These are phyloP conservation scores for Drosophila lowei DNA, from an alignment of 1,140 invertebrate species.

Conservation along the genomic window DNA sequence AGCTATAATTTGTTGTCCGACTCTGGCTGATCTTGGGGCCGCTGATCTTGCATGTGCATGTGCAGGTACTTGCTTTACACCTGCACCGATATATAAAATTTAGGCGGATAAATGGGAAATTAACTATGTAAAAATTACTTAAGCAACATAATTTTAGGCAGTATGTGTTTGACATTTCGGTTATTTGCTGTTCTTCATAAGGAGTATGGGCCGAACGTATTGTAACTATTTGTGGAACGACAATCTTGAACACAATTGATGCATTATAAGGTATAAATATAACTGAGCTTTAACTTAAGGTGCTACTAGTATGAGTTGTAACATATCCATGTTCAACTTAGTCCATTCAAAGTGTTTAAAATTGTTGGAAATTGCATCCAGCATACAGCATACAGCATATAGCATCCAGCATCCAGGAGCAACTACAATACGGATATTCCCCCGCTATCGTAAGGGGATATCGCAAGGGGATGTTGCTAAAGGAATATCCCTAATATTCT, in stretches of 20 bases:
- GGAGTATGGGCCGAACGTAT: slow-evolving; percentile 26
- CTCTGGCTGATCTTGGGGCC: slow-evolving; percentile 1
- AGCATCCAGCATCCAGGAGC: slow-evolving; percentile 18
- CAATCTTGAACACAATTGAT: slow-evolving; percentile 57
- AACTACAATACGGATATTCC: slow-evolving; percentile 18
- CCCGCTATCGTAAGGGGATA: neutral
- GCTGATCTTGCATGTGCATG: slow-evolving; percentile 2
- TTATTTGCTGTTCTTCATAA: neutral
- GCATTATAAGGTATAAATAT: slow-evolving; percentile 29
- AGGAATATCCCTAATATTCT: slow-evolving; percentile 45
- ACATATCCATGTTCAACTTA: slow-evolving; percentile 72
- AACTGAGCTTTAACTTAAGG: slow-evolving; percentile 33
- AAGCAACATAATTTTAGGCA: slow-evolving; percentile 52
- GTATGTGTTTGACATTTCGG: slow-evolving; percentile 40
- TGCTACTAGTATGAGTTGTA: slow-evolving; percentile 25
- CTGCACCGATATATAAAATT: slow-evolving; percentile 80
- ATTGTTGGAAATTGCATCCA: slow-evolving; percentile 41
- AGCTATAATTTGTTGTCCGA: neutral
- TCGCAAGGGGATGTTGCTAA: slow-evolving; percentile 1
- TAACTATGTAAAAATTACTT: slow-evolving; percentile 28
- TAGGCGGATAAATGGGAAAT: slow-evolving; percentile 23
- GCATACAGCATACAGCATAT: neutral
- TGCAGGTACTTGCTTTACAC: slow-evolving; percentile 43
- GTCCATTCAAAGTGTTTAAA: slow-evolving; percentile 71
- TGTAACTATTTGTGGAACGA: slow-evolving; percentile 9